A percentile compares a stretch with the other conserved stretches of the same genome.
Evolutionary conservation across 2,888 invertebrate genomes (phyloP).

Genomic region (Chelonus formosanus): DNA sequence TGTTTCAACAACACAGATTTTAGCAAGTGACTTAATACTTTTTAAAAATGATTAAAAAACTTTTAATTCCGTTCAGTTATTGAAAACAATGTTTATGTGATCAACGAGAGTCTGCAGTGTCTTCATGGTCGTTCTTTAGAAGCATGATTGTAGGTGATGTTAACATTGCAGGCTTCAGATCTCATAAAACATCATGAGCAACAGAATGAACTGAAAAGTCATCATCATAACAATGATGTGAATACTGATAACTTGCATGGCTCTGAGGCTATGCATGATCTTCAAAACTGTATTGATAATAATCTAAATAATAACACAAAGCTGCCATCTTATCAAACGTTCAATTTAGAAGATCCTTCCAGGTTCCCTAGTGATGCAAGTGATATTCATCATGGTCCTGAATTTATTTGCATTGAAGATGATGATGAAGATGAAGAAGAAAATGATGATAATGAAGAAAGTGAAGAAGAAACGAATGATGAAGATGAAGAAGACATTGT

Average conservation of each 20-base stretch:
- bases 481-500: conserved; percentile 28
- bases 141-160: conserved; percentile 42
- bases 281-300: conserved; percentile 15
- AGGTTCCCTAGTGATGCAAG: conserved; percentile 45
- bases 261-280: conserved; percentile 6
- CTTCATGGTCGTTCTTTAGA: conserved; percentile 1
- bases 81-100: neutral
- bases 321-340: neutral
- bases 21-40: no score
- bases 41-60: no score
- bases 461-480: conserved; percentile 19
- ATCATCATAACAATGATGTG: neutral
- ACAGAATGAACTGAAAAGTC: neutral
- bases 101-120: no score
- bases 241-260: neutral
- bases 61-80: neutral
- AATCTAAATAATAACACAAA: conserved; percentile 6
- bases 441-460: conserved; percentile 15
- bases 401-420: conserved; percentile 28
- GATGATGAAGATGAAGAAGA: conserved; percentile 26
- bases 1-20: no score
- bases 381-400: conserved; percentile 44
- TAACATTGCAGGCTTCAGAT: conserved; percentile 37
- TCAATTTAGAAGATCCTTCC: neutral
- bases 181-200: neutral